Base-by-base conservation (phyloP, 2,113 vertebrate species). In the Phylloscopus trochilus region DNA sequence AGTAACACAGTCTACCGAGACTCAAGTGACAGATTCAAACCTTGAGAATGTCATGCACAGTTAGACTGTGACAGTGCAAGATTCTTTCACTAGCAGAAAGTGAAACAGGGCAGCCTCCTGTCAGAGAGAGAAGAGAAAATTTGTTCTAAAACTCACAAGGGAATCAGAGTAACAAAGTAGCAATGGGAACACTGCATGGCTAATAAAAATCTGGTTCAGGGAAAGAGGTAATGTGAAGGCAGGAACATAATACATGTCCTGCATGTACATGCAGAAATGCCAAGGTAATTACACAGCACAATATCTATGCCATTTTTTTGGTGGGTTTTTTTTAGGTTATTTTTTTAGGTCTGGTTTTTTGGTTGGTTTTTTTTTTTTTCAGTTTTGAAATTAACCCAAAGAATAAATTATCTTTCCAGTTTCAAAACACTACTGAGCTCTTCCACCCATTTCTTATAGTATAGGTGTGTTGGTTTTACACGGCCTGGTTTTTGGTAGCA, bases 11-110 rank as follows among this genome's bases (percentile, higher is more conserved):
- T 94, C 87, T 89, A 72, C 30, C 0, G 90, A 95, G 95, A 93
- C 58, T 87, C n/a, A 80, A 95, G 68, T 94, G 94, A 95, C 95
- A 94, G 80, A 89, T 89, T 90, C 74, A 93, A 88, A 85, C 78
- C 43, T 86, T 91, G 75, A 91, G 75, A 93, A 77, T 82, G 72
- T 95, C 88, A 74, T 13, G n/a, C 83, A 83, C 66, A 73, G 77
- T 77, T 69, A 90, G 72, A 82, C 23, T 86, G 74, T 72, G 85
- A 95, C 86, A 76, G 35, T 7, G 13, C 8, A 24, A 89, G 86
- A 83, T 87, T 33, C 80, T 96, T 91, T 81, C 75, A 68, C n/a
- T 21, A 86, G 72, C 86, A 97, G 64, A 79, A 96, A 92, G 64
- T 18, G 88, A 94, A 94, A 82, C 55, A 87, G 73, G 90, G 80